A percentile compares a stretch with the other conserved stretches of the same genome.
phyloP scores from a whole-genome alignment of 1,140 invertebrate genomes.

The Bombus confusus region DNA sequence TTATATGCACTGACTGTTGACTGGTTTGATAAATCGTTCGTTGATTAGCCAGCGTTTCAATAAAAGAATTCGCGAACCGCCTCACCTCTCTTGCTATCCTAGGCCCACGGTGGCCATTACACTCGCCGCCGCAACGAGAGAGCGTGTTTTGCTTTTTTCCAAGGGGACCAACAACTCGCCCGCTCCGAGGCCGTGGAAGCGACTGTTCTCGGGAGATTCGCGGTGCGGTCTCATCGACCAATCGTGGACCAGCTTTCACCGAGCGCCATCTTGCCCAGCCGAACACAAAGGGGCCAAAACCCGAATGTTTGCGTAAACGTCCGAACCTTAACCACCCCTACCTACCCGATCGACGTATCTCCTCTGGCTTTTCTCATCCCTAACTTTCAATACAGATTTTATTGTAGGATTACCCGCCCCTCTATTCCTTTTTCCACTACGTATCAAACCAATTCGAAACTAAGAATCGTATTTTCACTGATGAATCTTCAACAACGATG shows the following conservation, averaged over 20 bases:
- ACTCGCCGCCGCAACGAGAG: conserved; percentile 57
- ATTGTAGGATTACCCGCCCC: conserved; percentile 54
- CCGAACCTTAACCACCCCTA: conserved; percentile 54
- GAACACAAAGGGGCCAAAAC: conserved; percentile 60
- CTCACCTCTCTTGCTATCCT: conserved; percentile 42
- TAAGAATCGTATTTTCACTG: background rate
- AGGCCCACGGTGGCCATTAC: conserved; percentile 62
- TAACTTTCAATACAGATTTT: conserved; percentile 65
- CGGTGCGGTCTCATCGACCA: conserved; percentile 69
- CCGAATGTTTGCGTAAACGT: conserved; percentile 60
- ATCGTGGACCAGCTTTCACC: conserved; percentile 57
- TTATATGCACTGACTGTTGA: conserved; percentile 22
- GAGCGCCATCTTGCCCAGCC: conserved; percentile 69
- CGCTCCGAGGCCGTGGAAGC: conserved; percentile 59
- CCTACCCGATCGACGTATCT: conserved; percentile 59
- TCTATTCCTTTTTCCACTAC: background rate
- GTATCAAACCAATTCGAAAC: conserved; percentile 1
- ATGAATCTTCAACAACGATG: background rate
- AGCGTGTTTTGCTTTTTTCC: conserved; percentile 62
- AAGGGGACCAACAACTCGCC: conserved; percentile 57
- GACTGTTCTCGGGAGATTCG: conserved; percentile 69
- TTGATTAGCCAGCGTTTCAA: background rate
- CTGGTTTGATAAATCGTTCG: background rate
- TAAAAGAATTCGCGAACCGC: conserved; percentile 20
- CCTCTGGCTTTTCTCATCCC: conserved; percentile 61